Base-by-base conservation (phyloP, 2,113 vertebrate species). In the Albula goreensis region DNA sequence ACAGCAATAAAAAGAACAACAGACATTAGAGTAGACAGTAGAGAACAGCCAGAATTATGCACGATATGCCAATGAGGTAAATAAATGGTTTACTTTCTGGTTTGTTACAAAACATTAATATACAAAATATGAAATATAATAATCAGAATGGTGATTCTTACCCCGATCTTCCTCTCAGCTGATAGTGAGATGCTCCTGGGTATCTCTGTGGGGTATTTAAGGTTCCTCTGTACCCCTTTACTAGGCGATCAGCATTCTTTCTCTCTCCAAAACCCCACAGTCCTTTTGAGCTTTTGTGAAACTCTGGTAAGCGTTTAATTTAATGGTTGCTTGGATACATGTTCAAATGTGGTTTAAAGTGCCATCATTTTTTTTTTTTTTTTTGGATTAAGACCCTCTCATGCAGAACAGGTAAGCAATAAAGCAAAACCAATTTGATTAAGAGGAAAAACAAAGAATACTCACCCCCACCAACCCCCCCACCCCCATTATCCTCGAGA, bases 281-380 rank as follows among this genome's bases (percentile, higher is more conserved):
- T 86, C 9, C 70, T n/a, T 90, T 89, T 78, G 78, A 87, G 87
- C 82, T 89, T 90, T 93, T 92, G 89, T 91, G 91, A 94, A 90
- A 89, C 89, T 91, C 87, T 17, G 56, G 88, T 87, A 87, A 89
- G 84, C 85, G 88, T 88, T 92, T 90, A 92, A 88, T 88, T 89
- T 85, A 48, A 86, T 50, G 57, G 95, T 96, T 95, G 94, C 95
- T 89, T 90, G 80, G 95, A 89, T 90, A 95, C 94, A 31, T 79
- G 9, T 15, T 87, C 88, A 91, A 89, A 90, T 91, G 86, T 80
- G 77, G 88, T 83, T 88, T 91, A 88, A 91, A 94, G 92, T 90
- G 88, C 92, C 84, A 84, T 89, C 89, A 41, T 41, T 41, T 85
- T 83, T 89, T 84, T 78, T 79, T 74, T 50, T 48, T 78, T 60